These are phyloP conservation scores for Anas platyrhynchos DNA, from an alignment of 2,113 vertebrate species.

Conservation along the genomic window DNA sequence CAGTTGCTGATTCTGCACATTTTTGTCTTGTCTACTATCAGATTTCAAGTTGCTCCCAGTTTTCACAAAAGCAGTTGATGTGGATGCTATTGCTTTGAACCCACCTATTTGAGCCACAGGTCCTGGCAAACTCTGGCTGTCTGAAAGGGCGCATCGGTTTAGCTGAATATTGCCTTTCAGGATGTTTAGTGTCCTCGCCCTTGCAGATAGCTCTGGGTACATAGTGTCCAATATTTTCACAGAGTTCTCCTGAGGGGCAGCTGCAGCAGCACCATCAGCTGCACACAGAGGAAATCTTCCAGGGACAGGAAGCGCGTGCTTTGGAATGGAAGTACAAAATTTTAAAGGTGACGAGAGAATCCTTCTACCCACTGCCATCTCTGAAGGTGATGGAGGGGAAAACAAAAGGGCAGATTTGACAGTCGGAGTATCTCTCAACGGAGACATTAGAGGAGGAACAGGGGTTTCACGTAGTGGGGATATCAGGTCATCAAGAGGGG, in stretches of 20 bases:
- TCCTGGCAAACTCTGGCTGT: conserved; percentile 40
- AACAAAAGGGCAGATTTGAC: conserved; percentile 65
- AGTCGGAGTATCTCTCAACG: conserved; percentile 33
- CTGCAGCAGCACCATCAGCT: conserved; percentile 56
- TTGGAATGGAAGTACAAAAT: conserved; percentile 95
- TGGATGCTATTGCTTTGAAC: conserved; percentile 86
- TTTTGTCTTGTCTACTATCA: not conserved
- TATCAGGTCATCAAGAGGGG: conserved; percentile 72
- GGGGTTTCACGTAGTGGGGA: conserved; percentile 72
- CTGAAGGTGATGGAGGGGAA: conserved; percentile 76
- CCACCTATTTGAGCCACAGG: conserved; percentile 77
- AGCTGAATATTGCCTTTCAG: conserved; percentile 90
- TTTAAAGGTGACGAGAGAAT: conserved; percentile 88
- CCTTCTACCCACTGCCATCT: conserved; percentile 56
- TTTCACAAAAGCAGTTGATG: conserved; percentile 92
- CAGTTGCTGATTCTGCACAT: not conserved
- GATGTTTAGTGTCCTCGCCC: conserved; percentile 91
- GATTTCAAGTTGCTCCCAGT: conserved; percentile 69
- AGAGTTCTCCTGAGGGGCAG: conserved; percentile 86
- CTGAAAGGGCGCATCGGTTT: conserved; percentile 67
- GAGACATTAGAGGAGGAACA: conserved; percentile 63
- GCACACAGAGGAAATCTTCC: conserved; percentile 86
- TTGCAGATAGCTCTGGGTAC: conserved; percentile 94
- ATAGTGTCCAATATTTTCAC: conserved; percentile 93
- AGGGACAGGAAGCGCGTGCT: conserved; percentile 93